These are phyloP conservation scores for Baccha elongata DNA, from an alignment of 2,888 invertebrate species.

Conservation along the genomic window DNA sequence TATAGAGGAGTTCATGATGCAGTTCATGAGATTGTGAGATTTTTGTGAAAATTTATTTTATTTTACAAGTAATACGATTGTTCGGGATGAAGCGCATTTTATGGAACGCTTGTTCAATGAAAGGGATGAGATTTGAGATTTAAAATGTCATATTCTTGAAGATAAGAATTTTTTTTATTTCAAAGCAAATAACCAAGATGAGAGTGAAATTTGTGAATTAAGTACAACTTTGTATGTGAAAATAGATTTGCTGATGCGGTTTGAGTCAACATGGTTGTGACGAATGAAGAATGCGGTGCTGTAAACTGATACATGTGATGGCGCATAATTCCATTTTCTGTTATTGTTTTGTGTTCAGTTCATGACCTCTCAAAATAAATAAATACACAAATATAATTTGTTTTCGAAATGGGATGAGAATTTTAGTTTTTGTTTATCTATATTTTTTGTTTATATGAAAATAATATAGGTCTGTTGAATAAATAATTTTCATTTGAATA, in stretches of 20 bases:
- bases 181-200: not conserved
- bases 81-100: not conserved
- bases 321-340: not conserved
- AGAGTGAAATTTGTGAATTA: not conserved
- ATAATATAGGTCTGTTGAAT: no score
- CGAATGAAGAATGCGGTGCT: not conserved
- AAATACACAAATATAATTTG: not conserved
- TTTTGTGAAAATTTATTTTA: conserved; percentile 5
- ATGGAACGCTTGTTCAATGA: not conserved
- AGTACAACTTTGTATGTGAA: not conserved
- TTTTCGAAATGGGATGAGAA: no score
- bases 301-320: conserved; percentile 12
- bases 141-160: conserved; percentile 1
- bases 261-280: conserved; percentile 1
- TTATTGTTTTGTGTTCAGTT: not conserved
- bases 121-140: conserved; percentile 7
- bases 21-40: conserved; percentile 41
- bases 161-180: not conserved
- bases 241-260: not conserved
- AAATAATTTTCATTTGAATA: no score
- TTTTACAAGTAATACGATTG: no score
- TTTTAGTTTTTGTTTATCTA: no score
- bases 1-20: conserved; percentile 19
- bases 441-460: no score
- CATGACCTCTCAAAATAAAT: not conserved